Percentiles rank a stretch among this genome's conserved stretches.
Evolutionary conservation across 53 echinoderm and acorn worm species (phyloP).

Genomic region (Zoroaster sp.): DNA sequence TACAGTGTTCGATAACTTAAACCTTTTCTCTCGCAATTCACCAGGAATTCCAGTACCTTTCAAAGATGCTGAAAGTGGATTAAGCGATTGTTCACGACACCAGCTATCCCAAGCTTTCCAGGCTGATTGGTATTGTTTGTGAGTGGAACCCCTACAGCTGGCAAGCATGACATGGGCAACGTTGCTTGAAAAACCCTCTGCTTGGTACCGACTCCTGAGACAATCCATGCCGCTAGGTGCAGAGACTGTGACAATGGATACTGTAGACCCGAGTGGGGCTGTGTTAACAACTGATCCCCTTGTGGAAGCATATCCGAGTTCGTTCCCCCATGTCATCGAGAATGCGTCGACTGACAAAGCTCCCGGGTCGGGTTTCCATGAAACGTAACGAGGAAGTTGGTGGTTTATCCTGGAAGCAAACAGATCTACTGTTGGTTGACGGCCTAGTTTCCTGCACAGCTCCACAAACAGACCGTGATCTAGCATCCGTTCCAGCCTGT

Average conservation of each 20-base stretch:
- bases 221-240: constrained; percentile 43
- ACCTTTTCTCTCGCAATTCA: constrained; percentile 32
- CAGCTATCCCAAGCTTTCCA: constrained; percentile 59
- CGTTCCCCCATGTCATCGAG: constrained; percentile 43
- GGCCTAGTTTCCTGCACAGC: not conserved
- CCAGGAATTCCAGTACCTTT: constrained; percentile 50
- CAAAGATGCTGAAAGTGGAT: constrained; percentile 54
- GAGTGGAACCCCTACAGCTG: constrained; percentile 44
- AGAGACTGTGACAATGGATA: constrained; percentile 22
- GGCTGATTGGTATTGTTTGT: constrained; percentile 55
- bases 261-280: constrained; percentile 37
- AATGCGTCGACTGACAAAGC: constrained; percentile 64
- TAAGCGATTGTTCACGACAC: constrained; percentile 28
- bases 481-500: constrained; percentile 66
- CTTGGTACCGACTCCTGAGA: constrained; percentile 42
- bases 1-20: constrained; percentile 43
- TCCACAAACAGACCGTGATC: constrained; percentile 17
- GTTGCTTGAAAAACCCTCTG: constrained; percentile 47
- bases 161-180: constrained; percentile 56
- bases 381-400: constrained; percentile 50
- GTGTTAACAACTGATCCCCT: not conserved
- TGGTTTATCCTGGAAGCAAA: constrained; percentile 67
- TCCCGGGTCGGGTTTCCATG: constrained; percentile 71
- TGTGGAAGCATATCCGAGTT: constrained; percentile 56
- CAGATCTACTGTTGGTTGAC: constrained; percentile 51